A percentile compares a stretch with the other conserved stretches of the same genome.
phyloP scores from a whole-genome alignment of 1,140 invertebrate species.

The Schlechtendalia chinensis region DNA sequence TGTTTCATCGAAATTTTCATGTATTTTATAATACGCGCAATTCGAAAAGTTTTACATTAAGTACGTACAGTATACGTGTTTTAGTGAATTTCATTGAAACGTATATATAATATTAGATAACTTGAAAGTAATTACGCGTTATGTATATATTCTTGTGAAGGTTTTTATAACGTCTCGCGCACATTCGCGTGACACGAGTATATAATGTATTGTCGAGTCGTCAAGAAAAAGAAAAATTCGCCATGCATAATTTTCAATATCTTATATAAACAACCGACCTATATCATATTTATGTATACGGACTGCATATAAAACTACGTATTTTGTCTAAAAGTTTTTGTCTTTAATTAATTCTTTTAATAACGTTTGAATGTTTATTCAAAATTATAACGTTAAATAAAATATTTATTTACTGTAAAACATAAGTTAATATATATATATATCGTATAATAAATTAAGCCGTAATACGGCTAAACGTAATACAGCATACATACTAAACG shows the following conservation, averaged over 20 bases:
- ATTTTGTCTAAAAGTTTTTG: not conserved
- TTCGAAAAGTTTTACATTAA: too few relatives aligned
- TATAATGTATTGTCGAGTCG: not conserved
- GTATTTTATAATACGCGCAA: too few relatives aligned
- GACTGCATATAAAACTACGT: too few relatives aligned
- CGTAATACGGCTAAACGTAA: too few relatives aligned
- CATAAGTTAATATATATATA: not conserved
- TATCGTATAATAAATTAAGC: slow-evolving; percentile 1
- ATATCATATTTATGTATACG: not conserved
- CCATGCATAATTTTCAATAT: not conserved
- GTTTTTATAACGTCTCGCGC: too few relatives aligned
- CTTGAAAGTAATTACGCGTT: slow-evolving; percentile 21
- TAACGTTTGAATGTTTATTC: not conserved
- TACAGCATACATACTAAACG: too few relatives aligned
- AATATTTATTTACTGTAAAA: slow-evolving; percentile 11
- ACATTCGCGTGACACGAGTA: not conserved
- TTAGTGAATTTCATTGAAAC: not conserved
- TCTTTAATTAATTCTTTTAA: not conserved
- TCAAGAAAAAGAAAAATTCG: not conserved
- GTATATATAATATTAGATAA: too few relatives aligned
- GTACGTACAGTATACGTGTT: too few relatives aligned
- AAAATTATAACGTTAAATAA: too few relatives aligned
- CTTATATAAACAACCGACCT: slow-evolving; percentile 19
- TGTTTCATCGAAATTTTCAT: too few relatives aligned
- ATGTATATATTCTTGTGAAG: too few relatives aligned